Evolutionary conservation across 2,113 vertebrate genomes (phyloP).

Genomic region (Aldabrachelys gigantea): DNA sequence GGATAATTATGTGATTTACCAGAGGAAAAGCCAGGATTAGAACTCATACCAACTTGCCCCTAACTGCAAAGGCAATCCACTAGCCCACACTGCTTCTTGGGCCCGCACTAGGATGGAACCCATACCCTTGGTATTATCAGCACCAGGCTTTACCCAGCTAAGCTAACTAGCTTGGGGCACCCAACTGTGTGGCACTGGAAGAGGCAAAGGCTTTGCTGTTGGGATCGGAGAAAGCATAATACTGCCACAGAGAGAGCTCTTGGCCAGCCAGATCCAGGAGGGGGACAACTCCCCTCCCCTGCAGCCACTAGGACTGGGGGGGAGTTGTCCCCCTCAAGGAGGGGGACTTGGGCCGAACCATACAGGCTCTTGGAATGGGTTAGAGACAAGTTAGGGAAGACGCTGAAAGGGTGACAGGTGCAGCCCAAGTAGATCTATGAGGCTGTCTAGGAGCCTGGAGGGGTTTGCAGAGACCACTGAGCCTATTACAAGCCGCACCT

Average conservation of each 20-base stretch:
- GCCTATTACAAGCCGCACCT: too few species aligned
- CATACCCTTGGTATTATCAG: too few species aligned
- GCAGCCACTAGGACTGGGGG: too few species aligned
- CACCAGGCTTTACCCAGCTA: too few species aligned
- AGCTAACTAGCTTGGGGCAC: too few species aligned
- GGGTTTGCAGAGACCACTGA: not conserved
- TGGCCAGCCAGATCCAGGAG: not conserved
- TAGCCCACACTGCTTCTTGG: not conserved
- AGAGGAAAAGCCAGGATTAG: not conserved
- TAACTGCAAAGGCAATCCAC: not conserved
- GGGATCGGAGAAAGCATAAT: not conserved
- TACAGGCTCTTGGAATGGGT: not conserved
- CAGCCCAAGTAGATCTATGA: not conserved
- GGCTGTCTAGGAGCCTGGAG: not conserved
- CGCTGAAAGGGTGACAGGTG: too few species aligned
- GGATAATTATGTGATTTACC: not conserved
- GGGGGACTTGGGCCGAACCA: not conserved
- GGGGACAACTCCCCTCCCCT: not conserved
- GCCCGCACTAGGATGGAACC: too few species aligned
- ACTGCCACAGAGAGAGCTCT: not conserved
- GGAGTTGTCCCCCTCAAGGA: too few species aligned
- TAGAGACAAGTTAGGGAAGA: too few species aligned
- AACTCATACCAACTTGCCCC: not conserved
- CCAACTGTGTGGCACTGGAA: not conserved
- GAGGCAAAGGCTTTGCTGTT: not conserved